These are phyloP conservation scores for Heliconius eleuchia DNA, from an alignment of 1,140 invertebrate species.

Conservation along the genomic window DNA sequence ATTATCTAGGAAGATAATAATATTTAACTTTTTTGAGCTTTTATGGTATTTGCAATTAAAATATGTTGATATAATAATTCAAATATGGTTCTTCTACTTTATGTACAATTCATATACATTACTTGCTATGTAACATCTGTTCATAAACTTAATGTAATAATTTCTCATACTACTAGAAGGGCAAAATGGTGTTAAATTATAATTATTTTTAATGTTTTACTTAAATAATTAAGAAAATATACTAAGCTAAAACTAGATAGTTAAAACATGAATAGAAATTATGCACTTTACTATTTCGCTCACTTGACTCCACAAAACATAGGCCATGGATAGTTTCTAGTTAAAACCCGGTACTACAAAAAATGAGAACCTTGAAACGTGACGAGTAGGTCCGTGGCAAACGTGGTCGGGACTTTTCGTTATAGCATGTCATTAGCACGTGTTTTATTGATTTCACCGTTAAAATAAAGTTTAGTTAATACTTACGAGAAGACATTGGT, in stretches of 20 bases:
- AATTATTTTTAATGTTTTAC: too few species aligned
- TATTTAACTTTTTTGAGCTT: too few species aligned
- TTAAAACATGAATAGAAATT: background rate
- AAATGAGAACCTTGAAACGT: slow-evolving; percentile 43
- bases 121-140: background rate
- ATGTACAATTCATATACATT: background rate
- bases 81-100: background rate
- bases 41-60: background rate
- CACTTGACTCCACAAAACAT: background rate
- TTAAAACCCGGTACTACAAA: slow-evolving; percentile 37
- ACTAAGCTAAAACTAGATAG: too few species aligned
- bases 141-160: background rate
- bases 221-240: too few species aligned
- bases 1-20: background rate
- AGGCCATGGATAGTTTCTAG: slow-evolving; percentile 17
- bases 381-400: slow-evolving; percentile 41
- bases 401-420: slow-evolving; percentile 42
- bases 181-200: background rate
- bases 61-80: background rate
- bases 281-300: background rate
- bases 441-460: slow-evolving; percentile 19
- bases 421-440: slow-evolving; percentile 35
- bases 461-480: slow-evolving; percentile 32
- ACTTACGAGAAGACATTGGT: slow-evolving; percentile 62
- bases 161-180: background rate